phyloP scores from a whole-genome alignment of 2,113 vertebrate genomes.

The Cranoglanis bouderius region DNA sequence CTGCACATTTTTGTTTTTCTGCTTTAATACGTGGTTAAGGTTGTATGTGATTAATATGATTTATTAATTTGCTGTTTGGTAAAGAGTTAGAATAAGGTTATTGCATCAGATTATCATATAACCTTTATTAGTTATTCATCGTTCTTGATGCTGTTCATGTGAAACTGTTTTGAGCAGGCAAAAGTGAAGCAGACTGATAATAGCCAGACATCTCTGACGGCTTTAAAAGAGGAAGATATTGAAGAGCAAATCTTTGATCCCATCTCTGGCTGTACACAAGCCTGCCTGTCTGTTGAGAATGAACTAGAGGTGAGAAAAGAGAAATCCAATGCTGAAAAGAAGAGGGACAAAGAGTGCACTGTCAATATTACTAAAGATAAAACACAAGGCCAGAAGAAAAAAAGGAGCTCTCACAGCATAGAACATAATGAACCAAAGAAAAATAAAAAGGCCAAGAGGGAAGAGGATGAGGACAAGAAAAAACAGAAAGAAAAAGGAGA shows the following conservation, averaged over 20 bases:
- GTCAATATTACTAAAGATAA: slow-evolving; percentile 29
- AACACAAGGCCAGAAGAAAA: slow-evolving; percentile 12
- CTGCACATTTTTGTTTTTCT: neutral
- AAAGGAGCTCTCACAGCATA: slow-evolving; percentile 18
- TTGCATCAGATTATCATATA: neutral
- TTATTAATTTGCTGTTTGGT: neutral
- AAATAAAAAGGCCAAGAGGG: slow-evolving; percentile 29
- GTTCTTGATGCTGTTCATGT: neutral
- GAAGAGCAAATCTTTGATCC: slow-evolving; percentile 12
- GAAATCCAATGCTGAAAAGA: slow-evolving; percentile 1
- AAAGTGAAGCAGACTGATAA: slow-evolving; percentile 1
- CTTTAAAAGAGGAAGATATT: slow-evolving; percentile 24
- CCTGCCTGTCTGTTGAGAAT: neutral
- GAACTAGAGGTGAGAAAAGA: slow-evolving; percentile 12
- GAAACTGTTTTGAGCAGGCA: slow-evolving; percentile 7
- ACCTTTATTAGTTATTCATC: neutral
- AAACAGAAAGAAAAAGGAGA: slow-evolving; percentile 14
- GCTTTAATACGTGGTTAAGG: neutral
- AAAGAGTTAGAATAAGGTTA: neutral
- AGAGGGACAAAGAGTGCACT: neutral
- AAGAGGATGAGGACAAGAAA: slow-evolving; percentile 14
- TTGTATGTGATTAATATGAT: neutral
- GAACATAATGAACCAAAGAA: slow-evolving; percentile 30
- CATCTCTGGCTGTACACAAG: neutral
- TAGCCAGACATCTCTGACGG: neutral